Evolutionary conservation across 2,888 invertebrate genomes (phyloP).

Genomic region (Acheta domesticus): DNA sequence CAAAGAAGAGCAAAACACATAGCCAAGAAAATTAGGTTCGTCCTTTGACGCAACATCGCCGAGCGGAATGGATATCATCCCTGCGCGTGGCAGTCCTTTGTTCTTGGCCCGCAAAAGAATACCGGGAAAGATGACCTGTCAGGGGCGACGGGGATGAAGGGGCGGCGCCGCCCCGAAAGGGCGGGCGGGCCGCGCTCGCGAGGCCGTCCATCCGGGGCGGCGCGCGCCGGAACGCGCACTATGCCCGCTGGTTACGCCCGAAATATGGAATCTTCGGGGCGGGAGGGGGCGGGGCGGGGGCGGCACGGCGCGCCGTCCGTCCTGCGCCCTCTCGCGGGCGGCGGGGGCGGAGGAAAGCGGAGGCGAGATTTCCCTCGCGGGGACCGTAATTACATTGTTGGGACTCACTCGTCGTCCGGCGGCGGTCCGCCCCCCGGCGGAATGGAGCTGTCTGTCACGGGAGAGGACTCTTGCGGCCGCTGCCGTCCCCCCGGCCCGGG

Average conservation of each 20-base stretch:
- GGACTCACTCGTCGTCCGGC: slow-evolving; percentile 1
- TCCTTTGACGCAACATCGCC: no score
- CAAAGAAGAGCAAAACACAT: no score
- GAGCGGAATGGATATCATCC: no score
- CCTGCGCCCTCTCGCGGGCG: neutral
- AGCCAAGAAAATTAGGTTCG: no score
- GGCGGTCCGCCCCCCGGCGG: neutral
- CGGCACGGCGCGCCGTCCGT: neutral
- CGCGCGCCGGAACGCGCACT: neutral
- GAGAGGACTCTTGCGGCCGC: slow-evolving; percentile 18
- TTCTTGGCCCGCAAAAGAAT: no score
- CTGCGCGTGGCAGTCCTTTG: no score
- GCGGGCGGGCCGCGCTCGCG: no score
- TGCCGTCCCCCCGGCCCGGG: neutral
- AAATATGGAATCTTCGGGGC: neutral
- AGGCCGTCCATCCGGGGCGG: no score
- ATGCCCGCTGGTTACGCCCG: slow-evolving; percentile 7
- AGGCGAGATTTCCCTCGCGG: neutral
- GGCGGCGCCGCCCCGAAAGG: no score
- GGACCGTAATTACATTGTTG: slow-evolving; percentile 5
- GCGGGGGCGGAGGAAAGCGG: neutral
- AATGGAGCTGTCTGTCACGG: slow-evolving; percentile 18
- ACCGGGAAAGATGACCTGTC: no score
- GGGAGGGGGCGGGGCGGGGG: neutral
- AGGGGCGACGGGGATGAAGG: no score